Evolutionary conservation across 2,888 invertebrate species (phyloP), one percentile per base, ranked within the genome.

Genomic region (Globia sparganii): DNA sequence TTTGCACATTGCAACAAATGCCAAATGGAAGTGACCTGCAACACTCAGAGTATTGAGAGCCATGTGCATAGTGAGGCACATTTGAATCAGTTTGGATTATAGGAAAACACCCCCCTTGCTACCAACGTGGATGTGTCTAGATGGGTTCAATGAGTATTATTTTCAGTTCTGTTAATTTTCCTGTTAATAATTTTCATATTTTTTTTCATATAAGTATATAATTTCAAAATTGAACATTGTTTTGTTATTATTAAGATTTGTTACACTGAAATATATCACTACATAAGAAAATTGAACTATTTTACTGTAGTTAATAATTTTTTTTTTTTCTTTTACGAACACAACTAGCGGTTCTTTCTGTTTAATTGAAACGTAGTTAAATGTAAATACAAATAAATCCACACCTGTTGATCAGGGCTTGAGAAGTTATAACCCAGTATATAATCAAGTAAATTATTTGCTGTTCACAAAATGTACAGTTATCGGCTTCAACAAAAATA

Each of bases 1-100:
- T 91, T 91, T 84, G 95, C 92, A 0, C 92, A 88, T 80, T 95
- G 95, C 75, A 92, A 91, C 58, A 93, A 90, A 86, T 95, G 95
- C 77, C 88, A 94, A 34, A 67, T 90, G 49, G 90, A 92, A 72
- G 83, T 95, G 15, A 71, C 84, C 4, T 95, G 95, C 74, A 91
- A 91, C 21, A 28, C 80, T 4, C 87, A 89, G 49, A 90, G 85
- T 64, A 89, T 95, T 69, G 91, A 92, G 43, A 90, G 87, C 25
- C 95, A 95, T 81, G 91, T 95, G 0, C 88, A 90, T 72, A 94
- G 92, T 49, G 93, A 91, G 53, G 86, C 89, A 68, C 95, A 95
- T 86, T 86, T 93, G 8, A 92, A 89, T 80, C 88, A 91, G 58
- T 90, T 92, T 81, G 90, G 87, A 77, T 92, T 88, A 86, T 90